phyloP scores from a whole-genome alignment of 2,888 invertebrate species.

The Gnatocerus cornutus region DNA sequence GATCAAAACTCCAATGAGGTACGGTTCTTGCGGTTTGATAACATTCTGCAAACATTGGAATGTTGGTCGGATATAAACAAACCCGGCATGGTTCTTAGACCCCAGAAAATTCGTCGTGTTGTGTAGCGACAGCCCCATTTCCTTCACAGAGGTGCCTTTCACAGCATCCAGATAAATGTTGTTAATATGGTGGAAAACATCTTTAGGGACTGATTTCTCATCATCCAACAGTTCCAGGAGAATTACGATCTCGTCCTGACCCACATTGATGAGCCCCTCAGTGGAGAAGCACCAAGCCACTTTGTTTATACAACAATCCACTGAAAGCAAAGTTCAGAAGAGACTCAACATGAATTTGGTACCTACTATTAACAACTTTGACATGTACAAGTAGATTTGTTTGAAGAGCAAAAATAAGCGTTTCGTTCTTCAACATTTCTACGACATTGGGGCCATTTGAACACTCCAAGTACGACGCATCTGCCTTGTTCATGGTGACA shows the following conservation, averaged over 20 bases:
- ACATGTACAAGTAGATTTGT: slow-evolving; percentile 83
- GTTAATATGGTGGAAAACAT: slow-evolving; percentile 83
- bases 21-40: slow-evolving; percentile 80
- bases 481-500: slow-evolving; percentile 73
- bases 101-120: slow-evolving; percentile 77
- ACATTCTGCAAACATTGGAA: slow-evolving; percentile 88
- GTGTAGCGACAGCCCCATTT: slow-evolving; percentile 80
- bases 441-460: slow-evolving; percentile 74
- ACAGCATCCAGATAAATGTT: slow-evolving; percentile 81
- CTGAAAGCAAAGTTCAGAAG: slow-evolving; percentile 67
- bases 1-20: slow-evolving; percentile 84
- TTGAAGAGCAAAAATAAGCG: slow-evolving; percentile 83
- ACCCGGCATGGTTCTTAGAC: slow-evolving; percentile 84
- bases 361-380: slow-evolving; percentile 84
- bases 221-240: slow-evolving; percentile 80
- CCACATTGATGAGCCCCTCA: slow-evolving; percentile 84
- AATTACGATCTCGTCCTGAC: slow-evolving; percentile 88
- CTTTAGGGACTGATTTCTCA: slow-evolving; percentile 78
- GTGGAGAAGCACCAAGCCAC: slow-evolving; percentile 86
- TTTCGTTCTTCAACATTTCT: slow-evolving; percentile 75
- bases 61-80: slow-evolving; percentile 86
- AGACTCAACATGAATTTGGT: no score
- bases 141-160: slow-evolving; percentile 80
- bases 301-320: slow-evolving; percentile 84
- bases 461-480: slow-evolving; percentile 74